A percentile compares a stretch with the other conserved stretches of the same genome.
phyloP scores from a whole-genome alignment of 2,797 vertebrate genomes.

The Tokudaia muenninki region DNA sequence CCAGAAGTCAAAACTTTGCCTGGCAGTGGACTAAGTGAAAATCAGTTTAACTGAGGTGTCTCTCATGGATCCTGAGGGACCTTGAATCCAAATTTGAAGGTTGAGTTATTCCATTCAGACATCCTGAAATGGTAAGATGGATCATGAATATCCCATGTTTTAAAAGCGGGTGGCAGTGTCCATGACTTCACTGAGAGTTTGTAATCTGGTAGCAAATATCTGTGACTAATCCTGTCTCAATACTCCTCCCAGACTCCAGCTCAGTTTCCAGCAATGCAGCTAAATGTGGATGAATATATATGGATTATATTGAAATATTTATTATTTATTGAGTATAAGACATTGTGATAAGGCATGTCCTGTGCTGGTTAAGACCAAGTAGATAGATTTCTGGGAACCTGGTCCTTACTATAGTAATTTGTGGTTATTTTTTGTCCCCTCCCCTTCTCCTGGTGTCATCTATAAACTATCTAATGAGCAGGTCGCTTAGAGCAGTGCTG shows the following conservation, averaged over 20 bases:
- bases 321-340: not conserved
- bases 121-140: not conserved
- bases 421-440: not conserved
- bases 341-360: not conserved
- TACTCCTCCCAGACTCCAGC: not conserved
- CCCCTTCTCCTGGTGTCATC: not conserved
- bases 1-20: not conserved
- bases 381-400: not conserved
- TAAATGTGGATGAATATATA: constrained; percentile 31
- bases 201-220: not conserved
- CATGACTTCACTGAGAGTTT: not conserved
- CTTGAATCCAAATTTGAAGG: not conserved
- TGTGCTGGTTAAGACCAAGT: not conserved
- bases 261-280: not conserved
- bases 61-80: not conserved
- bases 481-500: not conserved
- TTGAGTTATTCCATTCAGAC: not conserved
- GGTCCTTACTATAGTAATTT: not conserved
- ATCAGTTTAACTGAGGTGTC: not conserved
- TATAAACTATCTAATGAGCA: not conserved
- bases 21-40: not conserved
- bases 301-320: constrained; percentile 13
- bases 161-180: not conserved
- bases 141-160: not conserved
- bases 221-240: too few relatives aligned